Evolutionary conservation across 2,888 invertebrate species (phyloP).

Genomic region (Leptinotarsa juncta): DNA sequence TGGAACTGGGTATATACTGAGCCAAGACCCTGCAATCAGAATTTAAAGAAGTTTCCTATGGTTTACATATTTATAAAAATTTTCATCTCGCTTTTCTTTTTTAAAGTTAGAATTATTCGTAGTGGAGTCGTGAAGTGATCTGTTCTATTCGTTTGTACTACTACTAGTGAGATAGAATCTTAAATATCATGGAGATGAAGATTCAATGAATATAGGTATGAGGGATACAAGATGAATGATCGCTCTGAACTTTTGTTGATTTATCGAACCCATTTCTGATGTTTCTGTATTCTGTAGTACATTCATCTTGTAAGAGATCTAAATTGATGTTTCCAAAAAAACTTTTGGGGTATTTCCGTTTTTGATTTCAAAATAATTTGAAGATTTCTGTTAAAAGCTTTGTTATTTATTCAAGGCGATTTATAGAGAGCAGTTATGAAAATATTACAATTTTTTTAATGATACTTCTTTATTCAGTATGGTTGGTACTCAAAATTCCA

Average conservation of each 20-base stretch:
- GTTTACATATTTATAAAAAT: neutral
- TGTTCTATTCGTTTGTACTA: neutral
- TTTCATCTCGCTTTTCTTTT: neutral
- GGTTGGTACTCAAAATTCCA: neutral
- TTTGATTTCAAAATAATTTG: neutral
- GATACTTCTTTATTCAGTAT: neutral
- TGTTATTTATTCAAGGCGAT: neutral
- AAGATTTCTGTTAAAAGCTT: neutral
- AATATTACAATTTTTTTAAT: neutral
- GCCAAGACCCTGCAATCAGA: neutral
- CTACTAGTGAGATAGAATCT: neutral
- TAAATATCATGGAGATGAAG: neutral
- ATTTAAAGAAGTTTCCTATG: neutral
- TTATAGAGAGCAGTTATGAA: neutral
- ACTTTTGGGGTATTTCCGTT: neutral
- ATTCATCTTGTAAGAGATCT: neutral
- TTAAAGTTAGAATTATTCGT: neutral
- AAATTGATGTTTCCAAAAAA: neutral
- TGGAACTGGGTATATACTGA: neutral
- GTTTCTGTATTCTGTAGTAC: neutral
- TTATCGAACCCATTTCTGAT: neutral
- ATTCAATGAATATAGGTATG: neutral
- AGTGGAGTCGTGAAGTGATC: neutral
- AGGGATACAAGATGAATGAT: neutral
- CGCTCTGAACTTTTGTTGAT: neutral